phyloP scores from a whole-genome alignment of 2,113 vertebrate species.

The Anolis carolinensis region DNA sequence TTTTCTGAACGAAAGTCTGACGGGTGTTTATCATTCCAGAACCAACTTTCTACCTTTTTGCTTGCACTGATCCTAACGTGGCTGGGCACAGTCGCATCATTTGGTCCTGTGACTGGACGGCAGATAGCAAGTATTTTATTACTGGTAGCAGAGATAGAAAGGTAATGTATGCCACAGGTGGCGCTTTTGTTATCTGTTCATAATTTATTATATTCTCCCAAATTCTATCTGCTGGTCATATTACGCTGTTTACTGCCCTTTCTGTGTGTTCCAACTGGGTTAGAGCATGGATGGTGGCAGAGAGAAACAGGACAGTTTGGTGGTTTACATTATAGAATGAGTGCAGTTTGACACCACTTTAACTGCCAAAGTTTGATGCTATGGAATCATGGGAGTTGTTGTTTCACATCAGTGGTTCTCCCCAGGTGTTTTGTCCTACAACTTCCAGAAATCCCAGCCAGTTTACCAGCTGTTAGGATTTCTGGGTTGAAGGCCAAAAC shows the following conservation, averaged over 20 bases:
- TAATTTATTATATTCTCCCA: conserved; percentile 4
- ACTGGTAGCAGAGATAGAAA: conserved; percentile 96
- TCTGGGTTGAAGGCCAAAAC: too few species aligned
- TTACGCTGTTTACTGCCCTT: not conserved
- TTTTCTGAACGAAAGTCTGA: not conserved
- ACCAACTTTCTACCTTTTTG: conserved; percentile 81
- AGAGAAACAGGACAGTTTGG: not conserved
- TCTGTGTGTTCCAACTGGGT: not conserved
- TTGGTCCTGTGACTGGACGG: conserved; percentile 98
- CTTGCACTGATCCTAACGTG: conserved; percentile 86
- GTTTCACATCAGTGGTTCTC: too few species aligned
- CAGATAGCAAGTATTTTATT: conserved; percentile 92
- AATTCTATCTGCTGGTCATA: not conserved
- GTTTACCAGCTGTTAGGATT: too few species aligned
- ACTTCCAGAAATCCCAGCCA: too few species aligned
- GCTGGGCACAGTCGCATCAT: conserved; percentile 92
- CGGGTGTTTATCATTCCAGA: conserved; percentile 73
- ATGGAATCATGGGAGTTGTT: too few species aligned
- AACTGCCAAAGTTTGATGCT: too few species aligned
- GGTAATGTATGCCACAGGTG: conserved; percentile 74
- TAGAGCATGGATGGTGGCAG: not conserved
- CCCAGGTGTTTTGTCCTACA: too few species aligned
- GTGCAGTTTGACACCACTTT: too few species aligned
- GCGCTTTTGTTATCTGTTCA: not conserved
- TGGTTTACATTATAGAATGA: too few species aligned